A percentile compares a stretch with the other conserved stretches of the same genome.
phyloP scores from a whole-genome alignment of 2,888 invertebrate species.

The Parnassius smintheus region DNA sequence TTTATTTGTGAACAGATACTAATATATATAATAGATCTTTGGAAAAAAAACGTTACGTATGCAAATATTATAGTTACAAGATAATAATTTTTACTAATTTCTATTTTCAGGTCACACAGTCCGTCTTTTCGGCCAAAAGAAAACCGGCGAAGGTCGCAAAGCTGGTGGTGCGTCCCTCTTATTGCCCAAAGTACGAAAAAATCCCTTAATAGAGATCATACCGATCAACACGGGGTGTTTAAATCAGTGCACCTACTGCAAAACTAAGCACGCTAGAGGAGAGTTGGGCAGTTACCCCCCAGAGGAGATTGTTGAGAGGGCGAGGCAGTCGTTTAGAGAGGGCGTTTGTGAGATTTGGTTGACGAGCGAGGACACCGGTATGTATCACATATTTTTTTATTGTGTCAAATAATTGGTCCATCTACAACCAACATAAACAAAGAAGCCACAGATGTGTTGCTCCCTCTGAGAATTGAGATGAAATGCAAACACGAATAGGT shows the following conservation, averaged over 20 bases:
- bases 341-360: slow-evolving; percentile 98
- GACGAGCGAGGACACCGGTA: slow-evolving; percentile 97
- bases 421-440: too few species aligned
- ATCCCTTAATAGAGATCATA: slow-evolving; percentile 98
- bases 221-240: slow-evolving; percentile 97
- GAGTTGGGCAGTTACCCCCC: slow-evolving; percentile 97
- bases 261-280: slow-evolving; percentile 98
- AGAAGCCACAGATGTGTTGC: too few species aligned
- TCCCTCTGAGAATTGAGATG: too few species aligned
- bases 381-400: slow-evolving; percentile 19
- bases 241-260: slow-evolving; percentile 99
- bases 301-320: slow-evolving; percentile 93
- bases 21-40: too few species aligned
- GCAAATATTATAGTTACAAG: too few species aligned
- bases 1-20: too few species aligned
- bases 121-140: slow-evolving; percentile 87
- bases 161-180: slow-evolving; percentile 93
- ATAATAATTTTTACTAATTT: background rate
- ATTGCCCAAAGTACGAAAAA: slow-evolving; percentile 96
- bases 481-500: too few species aligned
- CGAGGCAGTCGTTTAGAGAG: slow-evolving; percentile 92
- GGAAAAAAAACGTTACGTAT: too few species aligned
- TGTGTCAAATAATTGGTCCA: too few species aligned
- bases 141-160: slow-evolving; percentile 88
- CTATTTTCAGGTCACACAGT: slow-evolving; percentile 84